These are phyloP conservation scores for Acrobasis suavella DNA, from an alignment of 2,888 invertebrate genomes.

Conservation along the genomic window DNA sequence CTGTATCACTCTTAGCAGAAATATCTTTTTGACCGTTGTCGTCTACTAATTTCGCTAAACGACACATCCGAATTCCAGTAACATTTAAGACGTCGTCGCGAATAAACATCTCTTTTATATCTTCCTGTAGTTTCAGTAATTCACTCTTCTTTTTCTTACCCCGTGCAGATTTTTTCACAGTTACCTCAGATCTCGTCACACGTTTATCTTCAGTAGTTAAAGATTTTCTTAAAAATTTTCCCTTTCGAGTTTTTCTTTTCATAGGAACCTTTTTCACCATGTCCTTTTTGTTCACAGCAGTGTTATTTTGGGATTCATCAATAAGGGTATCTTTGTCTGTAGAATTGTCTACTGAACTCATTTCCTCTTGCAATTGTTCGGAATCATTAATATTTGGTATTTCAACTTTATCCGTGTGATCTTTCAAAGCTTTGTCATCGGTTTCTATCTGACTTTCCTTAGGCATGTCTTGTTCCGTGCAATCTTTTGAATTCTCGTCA, in stretches of 20 bases:
- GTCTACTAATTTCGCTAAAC: constrained; percentile 78
- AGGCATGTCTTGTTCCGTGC: background rate
- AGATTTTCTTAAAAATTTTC: constrained; percentile 29
- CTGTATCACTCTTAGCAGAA: constrained; percentile 34
- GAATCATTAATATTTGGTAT: background rate
- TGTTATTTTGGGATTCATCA: constrained; percentile 22
- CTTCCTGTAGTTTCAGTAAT: constrained; percentile 85
- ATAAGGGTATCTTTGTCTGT: background rate
- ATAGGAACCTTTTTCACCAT: constrained; percentile 32
- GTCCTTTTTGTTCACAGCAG: constrained; percentile 24
- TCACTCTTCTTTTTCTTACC: constrained; percentile 65
- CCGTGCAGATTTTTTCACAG: background rate
- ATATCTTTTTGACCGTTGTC: constrained; percentile 49
- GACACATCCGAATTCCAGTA: constrained; percentile 85
- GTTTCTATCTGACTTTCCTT: background rate
- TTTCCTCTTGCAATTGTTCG: background rate
- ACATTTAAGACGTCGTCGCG: constrained; percentile 83
- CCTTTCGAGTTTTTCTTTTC: constrained; percentile 36
- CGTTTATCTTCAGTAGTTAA: constrained; percentile 33
- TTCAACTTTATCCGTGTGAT: background rate
- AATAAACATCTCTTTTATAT: constrained; percentile 87
- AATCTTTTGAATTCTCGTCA: constrained; percentile 13
- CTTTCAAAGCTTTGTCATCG: background rate
- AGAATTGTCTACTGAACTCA: background rate
- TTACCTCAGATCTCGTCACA: constrained; percentile 36